Percentiles rank a stretch among this genome's conserved stretches.
Conservation (phyloP, 2,797 vertebrate species). For the Rhinogobio ventralis region DNA sequence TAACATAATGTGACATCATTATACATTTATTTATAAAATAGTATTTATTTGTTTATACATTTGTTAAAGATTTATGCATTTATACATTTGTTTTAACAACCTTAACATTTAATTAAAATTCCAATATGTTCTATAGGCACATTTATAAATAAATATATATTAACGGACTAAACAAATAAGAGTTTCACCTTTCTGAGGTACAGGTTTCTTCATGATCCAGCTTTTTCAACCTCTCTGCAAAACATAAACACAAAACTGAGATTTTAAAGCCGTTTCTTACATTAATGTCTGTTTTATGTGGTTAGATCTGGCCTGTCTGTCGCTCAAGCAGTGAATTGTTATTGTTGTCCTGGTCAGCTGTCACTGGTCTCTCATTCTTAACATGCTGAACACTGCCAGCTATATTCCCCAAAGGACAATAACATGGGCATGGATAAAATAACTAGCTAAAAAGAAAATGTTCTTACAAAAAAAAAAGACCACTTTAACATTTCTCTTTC, state of each 20-base stretch:
- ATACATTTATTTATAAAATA: not conserved
- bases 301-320: not conserved
- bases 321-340: not conserved
- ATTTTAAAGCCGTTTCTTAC: not conserved
- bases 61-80: not conserved
- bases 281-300: not conserved
- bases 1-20: not conserved
- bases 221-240: constrained; percentile 66
- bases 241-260: constrained; percentile 46
- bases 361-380: constrained; percentile 20
- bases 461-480: not conserved
- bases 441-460: constrained; percentile 14
- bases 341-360: constrained; percentile 16
- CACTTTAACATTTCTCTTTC: not conserved
- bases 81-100: not conserved
- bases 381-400: constrained; percentile 7
- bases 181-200: constrained; percentile 86
- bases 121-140: not conserved
- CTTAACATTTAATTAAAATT: not conserved
- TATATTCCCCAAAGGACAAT: not conserved
- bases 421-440: constrained; percentile 21
- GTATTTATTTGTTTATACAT: not conserved
- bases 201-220: constrained; percentile 90
- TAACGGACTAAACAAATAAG: not conserved
- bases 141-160: not conserved